Evolutionary conservation across 2,113 vertebrate species (phyloP), one percentile per base, ranked within the genome.

Genomic region (Panthera uncia): DNA sequence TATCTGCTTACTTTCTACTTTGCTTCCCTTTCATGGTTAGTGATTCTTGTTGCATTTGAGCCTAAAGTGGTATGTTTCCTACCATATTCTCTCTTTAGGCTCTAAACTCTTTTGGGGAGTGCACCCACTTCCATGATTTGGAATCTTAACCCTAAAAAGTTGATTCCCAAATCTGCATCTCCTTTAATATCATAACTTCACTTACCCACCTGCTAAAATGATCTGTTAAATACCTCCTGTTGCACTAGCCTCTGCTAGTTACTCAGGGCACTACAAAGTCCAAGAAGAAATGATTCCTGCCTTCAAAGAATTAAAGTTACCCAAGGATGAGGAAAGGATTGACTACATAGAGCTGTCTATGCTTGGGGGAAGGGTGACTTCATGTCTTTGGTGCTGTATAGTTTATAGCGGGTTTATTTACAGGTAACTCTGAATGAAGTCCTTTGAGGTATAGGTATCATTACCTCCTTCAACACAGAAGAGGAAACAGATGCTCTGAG

Each of bases 61-160:
- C 25, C 71, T 31, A 9, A 65, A 68, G 21, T n/a, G 55, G 19
- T 57, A 1, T 73, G 1, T 73, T 95, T 89, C 84, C 41, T 57
- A 55, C 82, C 18, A 21, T 48, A 16, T 15, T 71, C 29, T 93
- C 55, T 92, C 31, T 78, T 91, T 6, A 18, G 63, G 27, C 86
- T 94, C 50, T 90, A 38, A 79, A 80, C 18, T 65, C 7, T 52
- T 15, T 95, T 23, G 11, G 38, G 79, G 66, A 95, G 66, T 16
- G 19, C 23, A 86, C 19, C 15, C 8, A 57, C 12, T 83, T 73
- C 41, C 29, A 61, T 50, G 4, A 18, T 80, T 89, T 82, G 91
- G 76, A 90, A 55, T 84, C 65, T 66, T 95, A 38, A 41, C 55
- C 95, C 41, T 91, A 38, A 89, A 92, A 80, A 89, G 13, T n/a